Base-by-base conservation (phyloP, 2,113 vertebrate species). In the Lagopus leucura region DNA sequence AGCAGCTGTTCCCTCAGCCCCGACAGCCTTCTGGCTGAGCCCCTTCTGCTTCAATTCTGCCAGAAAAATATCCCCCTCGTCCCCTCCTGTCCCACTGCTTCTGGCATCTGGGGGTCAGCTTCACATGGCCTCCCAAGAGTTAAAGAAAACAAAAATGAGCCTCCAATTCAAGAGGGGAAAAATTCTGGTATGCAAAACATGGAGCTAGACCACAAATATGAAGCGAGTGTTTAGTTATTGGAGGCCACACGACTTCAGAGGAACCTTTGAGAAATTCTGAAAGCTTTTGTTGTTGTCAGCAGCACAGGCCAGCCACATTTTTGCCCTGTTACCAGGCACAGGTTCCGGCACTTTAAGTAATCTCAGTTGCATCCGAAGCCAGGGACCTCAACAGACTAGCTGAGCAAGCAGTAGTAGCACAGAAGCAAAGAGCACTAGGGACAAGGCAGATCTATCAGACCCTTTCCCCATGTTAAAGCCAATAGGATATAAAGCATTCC, bases 201-300 rank as follows among this genome's bases (percentile, higher is more conserved):
- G 10, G 25, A 95, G 89, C 79, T 93, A 96, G 90, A 96, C 97
- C 96, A 94, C 97, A 97, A 81, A 88, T 88, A 96, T 82, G 94
- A 95, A 92, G 81, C 58, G 73, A 94, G 67, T 38, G 60, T 54
- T 38, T 60, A 94, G 96, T 92, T 95, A 93, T 82, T 91, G 85
- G 82, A 82, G 88, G 90, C 78, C 27, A 93, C 55, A 71, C 18
- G 6, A 83, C 67, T 94, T 76, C 4, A 30, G 71, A 82, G 84
- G 80, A 73, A 94, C 82, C 92, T 96, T 79, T 45, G 79, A 79
- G 88, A 89, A 64, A 75, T 36, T 86, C 92, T 90, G 55, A 94
- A 95, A 87, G 94, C 87, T 92, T 95, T 88, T 61, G 78, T 13
- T 92, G 60, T 73, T 86, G 89, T 72, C 82, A 91, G 79, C 78